A percentile compares a stretch with the other conserved stretches of the same genome.
Conservation (phyloP, 1,140 invertebrate genomes). For the Macrosteles quadrilineatus region DNA sequence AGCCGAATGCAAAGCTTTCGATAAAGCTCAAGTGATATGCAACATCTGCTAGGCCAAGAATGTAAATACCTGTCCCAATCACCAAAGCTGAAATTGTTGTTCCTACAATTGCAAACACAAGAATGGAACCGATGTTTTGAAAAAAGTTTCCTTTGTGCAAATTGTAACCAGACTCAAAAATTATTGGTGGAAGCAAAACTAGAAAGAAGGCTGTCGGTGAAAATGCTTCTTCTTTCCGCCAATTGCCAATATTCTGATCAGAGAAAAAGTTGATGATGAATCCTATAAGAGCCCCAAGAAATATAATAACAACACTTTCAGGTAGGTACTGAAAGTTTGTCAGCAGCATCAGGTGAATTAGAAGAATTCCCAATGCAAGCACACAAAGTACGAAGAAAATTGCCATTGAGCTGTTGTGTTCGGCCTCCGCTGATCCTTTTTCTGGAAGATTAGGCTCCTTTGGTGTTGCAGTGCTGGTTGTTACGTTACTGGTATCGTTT, state of each 20-base stretch:
- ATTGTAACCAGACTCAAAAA: slow-evolving; percentile 99
- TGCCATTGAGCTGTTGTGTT: slow-evolving; percentile 94
- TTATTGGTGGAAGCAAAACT: slow-evolving; percentile 95
- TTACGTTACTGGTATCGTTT: slow-evolving; percentile 23
- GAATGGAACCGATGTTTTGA: slow-evolving; percentile 93
- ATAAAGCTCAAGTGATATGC: slow-evolving; percentile 92
- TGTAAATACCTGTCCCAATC: slow-evolving; percentile 92
- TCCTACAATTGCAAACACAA: slow-evolving; percentile 96
- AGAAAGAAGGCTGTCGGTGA: slow-evolving; percentile 97
- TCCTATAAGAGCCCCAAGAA: slow-evolving; percentile 90
- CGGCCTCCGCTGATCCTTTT: slow-evolving; percentile 88
- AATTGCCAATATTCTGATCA: slow-evolving; percentile 86
- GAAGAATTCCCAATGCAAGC: slow-evolving; percentile 85
- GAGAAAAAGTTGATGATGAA: slow-evolving; percentile 89
- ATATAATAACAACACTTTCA: slow-evolving; percentile 96
- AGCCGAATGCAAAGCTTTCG: slow-evolving; percentile 98
- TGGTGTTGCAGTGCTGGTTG: slow-evolving; percentile 56
- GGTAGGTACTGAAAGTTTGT: slow-evolving; percentile 96
- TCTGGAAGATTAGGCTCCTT: slow-evolving; percentile 74
- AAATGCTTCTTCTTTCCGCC: slow-evolving; percentile 96
- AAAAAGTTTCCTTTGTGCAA: slow-evolving; percentile 99
- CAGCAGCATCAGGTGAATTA: slow-evolving; percentile 93
- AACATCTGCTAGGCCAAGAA: slow-evolving; percentile 84
- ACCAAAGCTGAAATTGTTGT: slow-evolving; percentile 94
- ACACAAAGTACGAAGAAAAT: slow-evolving; percentile 96